Evolutionary conservation across 2,113 vertebrate genomes (phyloP).

Genomic region (Pollachius pollachius): DNA sequence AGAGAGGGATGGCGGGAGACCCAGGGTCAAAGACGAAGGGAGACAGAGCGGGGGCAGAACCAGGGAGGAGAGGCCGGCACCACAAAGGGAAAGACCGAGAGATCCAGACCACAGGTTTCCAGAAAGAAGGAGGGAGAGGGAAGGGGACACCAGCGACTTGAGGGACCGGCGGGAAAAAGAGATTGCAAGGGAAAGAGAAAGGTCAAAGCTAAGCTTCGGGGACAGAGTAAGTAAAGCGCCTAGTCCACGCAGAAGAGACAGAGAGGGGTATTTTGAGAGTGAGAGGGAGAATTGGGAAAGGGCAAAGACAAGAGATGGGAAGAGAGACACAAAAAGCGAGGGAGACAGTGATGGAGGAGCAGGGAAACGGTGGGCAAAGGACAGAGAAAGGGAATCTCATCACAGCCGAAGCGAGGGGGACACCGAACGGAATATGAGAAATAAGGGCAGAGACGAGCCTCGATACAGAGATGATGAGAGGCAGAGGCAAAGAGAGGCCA

Average conservation of each 20-base stretch:
- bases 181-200: constrained; percentile 44
- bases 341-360: constrained; percentile 59
- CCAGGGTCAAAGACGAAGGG: constrained; percentile 41
- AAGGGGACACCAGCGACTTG: constrained; percentile 30
- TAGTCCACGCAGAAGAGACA: constrained; percentile 36
- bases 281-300: constrained; percentile 38
- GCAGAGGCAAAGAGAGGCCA: constrained; percentile 25
- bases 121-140: constrained; percentile 43
- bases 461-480: constrained; percentile 5
- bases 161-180: constrained; percentile 40
- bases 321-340: constrained; percentile 61
- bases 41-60: constrained; percentile 33
- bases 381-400: constrained; percentile 25
- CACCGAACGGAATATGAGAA: constrained; percentile 7
- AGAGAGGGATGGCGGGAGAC: constrained; percentile 29
- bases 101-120: constrained; percentile 30
- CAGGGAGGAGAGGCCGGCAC: constrained; percentile 32
- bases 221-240: constrained; percentile 29
- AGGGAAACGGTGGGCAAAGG: constrained; percentile 32
- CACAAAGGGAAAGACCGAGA: constrained; percentile 36
- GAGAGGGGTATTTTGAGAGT: constrained; percentile 35
- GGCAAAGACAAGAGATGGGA: constrained; percentile 26
- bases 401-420: constrained; percentile 65
- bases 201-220: constrained; percentile 12
- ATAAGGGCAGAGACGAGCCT: constrained; percentile 22